Conservation (phyloP, 2,113 vertebrate genomes). For the Ancistrus triradiatus region DNA sequence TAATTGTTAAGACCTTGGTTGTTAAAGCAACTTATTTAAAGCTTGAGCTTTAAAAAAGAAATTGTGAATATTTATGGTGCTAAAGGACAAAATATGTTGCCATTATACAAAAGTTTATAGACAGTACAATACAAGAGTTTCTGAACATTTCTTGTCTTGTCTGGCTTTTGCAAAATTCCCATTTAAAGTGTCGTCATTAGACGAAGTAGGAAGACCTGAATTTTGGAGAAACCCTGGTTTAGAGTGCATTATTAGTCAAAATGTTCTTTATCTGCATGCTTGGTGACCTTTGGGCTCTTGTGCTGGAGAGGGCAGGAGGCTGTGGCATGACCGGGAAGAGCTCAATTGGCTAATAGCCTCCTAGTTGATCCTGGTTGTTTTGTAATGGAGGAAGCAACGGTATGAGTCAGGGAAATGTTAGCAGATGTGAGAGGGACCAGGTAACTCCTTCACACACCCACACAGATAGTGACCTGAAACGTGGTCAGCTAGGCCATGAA, state of each 20-base stretch:
- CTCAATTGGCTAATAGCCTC: constrained; percentile 78
- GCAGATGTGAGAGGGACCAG: constrained; percentile 76
- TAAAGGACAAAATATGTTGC: no score
- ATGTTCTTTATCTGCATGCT: constrained; percentile 16
- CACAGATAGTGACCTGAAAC: constrained; percentile 40
- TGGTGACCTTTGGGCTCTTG: constrained; percentile 15
- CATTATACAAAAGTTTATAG: no score
- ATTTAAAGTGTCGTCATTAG: no score
- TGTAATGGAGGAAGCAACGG: constrained; percentile 72
- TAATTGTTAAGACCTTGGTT: no score
- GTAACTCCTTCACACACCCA: constrained; percentile 9
- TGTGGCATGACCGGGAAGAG: constrained; percentile 69
- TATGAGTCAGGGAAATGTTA: constrained; percentile 70
- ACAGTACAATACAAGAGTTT: no score
- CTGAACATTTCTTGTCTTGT: no score
- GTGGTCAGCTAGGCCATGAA: constrained; percentile 10
- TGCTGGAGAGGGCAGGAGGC: constrained; percentile 23
- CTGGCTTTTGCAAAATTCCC: no score
- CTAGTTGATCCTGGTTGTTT: constrained; percentile 66
- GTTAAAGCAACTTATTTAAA: no score
- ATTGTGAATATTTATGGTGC: no score
- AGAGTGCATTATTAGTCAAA: neutral
- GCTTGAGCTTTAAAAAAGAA: no score
- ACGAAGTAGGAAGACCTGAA: no score
- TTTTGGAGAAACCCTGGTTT: no score